phyloP scores from a whole-genome alignment of 2,888 invertebrate genomes.

The Coleophora deauratella region DNA sequence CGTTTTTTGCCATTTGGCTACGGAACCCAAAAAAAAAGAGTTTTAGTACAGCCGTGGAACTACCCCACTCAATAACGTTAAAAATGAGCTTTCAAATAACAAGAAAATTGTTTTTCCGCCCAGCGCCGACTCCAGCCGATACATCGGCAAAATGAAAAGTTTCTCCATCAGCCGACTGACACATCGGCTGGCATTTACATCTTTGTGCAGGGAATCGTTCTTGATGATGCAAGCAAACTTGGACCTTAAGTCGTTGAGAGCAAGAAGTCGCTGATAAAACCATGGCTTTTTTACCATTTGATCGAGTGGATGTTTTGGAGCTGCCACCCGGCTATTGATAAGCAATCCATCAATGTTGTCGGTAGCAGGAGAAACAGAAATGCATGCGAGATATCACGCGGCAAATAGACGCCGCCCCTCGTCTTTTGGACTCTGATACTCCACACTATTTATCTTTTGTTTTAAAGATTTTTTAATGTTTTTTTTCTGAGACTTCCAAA shows the following conservation, averaged over 20 bases:
- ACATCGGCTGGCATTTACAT: constrained; percentile 68
- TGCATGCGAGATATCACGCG: constrained; percentile 30
- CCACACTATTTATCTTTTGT: too few relatives aligned
- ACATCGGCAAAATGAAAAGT: constrained; percentile 68
- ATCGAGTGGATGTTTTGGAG: constrained; percentile 46
- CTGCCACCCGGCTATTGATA: constrained; percentile 52
- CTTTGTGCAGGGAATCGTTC: constrained; percentile 40
- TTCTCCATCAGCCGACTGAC: constrained; percentile 65
- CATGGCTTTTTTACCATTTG: constrained; percentile 19
- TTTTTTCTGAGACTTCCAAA: too few relatives aligned
- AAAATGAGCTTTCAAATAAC: constrained; percentile 58
- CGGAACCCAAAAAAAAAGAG: too few relatives aligned
- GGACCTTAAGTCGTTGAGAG: background rate
- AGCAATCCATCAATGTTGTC: constrained; percentile 55
- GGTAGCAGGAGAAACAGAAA: constrained; percentile 46
- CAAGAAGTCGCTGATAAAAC: constrained; percentile 19
- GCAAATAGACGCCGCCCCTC: constrained; percentile 4
- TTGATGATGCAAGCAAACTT: constrained; percentile 1
- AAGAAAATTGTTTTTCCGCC: constrained; percentile 60
- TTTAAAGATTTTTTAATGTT: too few relatives aligned
- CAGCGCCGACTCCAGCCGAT: constrained; percentile 22
- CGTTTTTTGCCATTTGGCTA: too few relatives aligned
- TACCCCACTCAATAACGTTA: constrained; percentile 55
- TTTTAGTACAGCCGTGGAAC: too few relatives aligned
- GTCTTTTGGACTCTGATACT: too few relatives aligned